These are phyloP conservation scores for Bedellia somnulentella DNA, from an alignment of 2,888 invertebrate genomes.

Conservation along the genomic window DNA sequence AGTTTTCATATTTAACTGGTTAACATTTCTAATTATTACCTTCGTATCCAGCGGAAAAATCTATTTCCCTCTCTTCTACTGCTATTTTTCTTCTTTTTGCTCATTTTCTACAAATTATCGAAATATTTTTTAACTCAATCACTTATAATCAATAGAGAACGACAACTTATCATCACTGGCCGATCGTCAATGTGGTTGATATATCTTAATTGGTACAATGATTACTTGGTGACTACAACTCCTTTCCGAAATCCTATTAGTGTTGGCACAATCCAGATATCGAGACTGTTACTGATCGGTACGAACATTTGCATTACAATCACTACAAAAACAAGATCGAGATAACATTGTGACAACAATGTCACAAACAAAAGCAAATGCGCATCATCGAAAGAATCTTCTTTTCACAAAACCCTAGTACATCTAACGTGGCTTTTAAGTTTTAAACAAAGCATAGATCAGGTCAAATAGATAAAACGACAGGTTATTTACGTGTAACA, in stretches of 20 bases:
- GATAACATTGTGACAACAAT: not conserved
- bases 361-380: too few species aligned
- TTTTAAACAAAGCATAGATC: not conserved
- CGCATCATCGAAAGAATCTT: too few species aligned
- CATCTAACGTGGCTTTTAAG: not conserved
- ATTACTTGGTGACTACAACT: conserved; percentile 14
- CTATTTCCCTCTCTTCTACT: conserved; percentile 38
- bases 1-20: too few species aligned
- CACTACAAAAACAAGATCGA: not conserved
- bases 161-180: conserved; percentile 12
- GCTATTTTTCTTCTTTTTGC: conserved; percentile 49
- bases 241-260: conserved; percentile 14
- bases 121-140: not conserved
- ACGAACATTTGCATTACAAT: not conserved
- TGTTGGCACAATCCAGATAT: conserved; percentile 11
- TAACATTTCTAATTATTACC: conserved; percentile 21
- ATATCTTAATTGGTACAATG: conserved; percentile 13
- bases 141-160: not conserved
- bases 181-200: conserved; percentile 11
- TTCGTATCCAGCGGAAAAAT: conserved; percentile 53
- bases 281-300: not conserved
- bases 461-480: not conserved
- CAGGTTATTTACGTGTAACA: conserved; percentile 20
- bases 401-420: not conserved
- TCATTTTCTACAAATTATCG: conserved; percentile 31